phyloP scores from a whole-genome alignment of 2,888 invertebrate genomes.

The Pasiphila rectangulata region DNA sequence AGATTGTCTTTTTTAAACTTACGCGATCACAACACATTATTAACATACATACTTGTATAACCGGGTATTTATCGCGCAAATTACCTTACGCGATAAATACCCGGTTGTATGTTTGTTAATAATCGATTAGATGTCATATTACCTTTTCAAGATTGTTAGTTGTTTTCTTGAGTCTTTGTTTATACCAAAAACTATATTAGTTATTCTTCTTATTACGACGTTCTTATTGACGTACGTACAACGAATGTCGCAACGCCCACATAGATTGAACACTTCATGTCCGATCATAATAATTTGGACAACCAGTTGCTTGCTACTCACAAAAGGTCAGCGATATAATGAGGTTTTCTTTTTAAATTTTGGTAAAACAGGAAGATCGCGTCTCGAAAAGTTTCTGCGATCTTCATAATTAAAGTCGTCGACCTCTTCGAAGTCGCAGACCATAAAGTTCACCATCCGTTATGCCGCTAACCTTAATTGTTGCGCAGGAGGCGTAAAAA shows the following conservation, averaged over 20 bases:
- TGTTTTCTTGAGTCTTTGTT: too few species aligned
- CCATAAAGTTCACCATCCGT: constrained; percentile 19
- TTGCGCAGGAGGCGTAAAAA: constrained; percentile 20
- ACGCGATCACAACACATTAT: too few species aligned
- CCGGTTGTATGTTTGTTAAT: too few species aligned
- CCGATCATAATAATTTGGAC: constrained; percentile 6
- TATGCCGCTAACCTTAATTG: constrained; percentile 13
- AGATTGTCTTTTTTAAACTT: constrained; percentile 24
- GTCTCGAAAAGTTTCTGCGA: constrained; percentile 18
- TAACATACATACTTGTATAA: too few species aligned
- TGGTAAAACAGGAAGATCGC: constrained; percentile 22
- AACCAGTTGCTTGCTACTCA: constrained; percentile 5
- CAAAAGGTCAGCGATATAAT: constrained; percentile 20
- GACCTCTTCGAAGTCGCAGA: constrained; percentile 10
- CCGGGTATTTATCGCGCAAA: too few species aligned
- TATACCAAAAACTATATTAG: too few species aligned
- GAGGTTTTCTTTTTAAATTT: constrained; percentile 15
- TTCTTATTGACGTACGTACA: not conserved
- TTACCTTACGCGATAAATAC: too few species aligned
- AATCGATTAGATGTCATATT: too few species aligned
- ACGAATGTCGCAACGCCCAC: constrained; percentile 7
- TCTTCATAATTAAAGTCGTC: constrained; percentile 17
- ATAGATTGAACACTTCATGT: constrained; percentile 7
- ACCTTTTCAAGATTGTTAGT: too few species aligned
- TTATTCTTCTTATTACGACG: too few species aligned